Conservation (phyloP, 2,113 vertebrate species). For the Sciurus niger region DNA sequence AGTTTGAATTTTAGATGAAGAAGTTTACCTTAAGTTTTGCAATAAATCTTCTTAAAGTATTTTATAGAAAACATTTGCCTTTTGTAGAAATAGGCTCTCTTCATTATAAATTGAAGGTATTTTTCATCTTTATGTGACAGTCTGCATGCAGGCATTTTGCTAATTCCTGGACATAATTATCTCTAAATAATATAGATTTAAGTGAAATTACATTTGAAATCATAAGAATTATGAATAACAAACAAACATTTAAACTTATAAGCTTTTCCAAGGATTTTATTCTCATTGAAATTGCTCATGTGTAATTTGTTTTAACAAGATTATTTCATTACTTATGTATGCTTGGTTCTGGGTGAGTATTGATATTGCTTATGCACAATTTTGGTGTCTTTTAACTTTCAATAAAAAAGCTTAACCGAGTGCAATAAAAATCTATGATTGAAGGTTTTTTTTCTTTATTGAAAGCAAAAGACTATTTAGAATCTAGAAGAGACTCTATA, state of each 20-base stretch:
- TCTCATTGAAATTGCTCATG: not conserved
- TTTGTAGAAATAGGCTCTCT: not conserved
- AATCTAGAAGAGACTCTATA: not conserved
- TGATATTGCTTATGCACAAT: conserved; percentile 24
- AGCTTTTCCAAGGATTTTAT: not conserved
- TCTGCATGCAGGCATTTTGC: not conserved
- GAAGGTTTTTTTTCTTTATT: conserved; percentile 57
- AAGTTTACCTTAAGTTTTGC: not conserved
- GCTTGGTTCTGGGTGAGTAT: conserved; percentile 7
- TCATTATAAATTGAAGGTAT: not conserved
- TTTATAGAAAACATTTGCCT: not conserved
- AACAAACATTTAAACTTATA: conserved; percentile 21
- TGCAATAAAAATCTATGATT: conserved; percentile 55
- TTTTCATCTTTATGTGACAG: not conserved
- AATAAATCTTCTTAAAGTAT: not conserved
- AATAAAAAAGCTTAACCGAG: conserved; percentile 75
- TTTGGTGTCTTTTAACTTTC: conserved; percentile 62
- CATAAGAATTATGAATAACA: not conserved
- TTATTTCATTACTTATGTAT: conserved; percentile 8
- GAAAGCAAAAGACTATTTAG: conserved; percentile 64
- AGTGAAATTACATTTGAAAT: not conserved
- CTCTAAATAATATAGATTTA: not conserved
- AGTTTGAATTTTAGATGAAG: not conserved
- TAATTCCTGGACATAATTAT: not conserved
- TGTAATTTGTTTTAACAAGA: conserved; percentile 64